Evolutionary conservation across 2,888 invertebrate species (phyloP).

Genomic region (Andrena trimmerana): DNA sequence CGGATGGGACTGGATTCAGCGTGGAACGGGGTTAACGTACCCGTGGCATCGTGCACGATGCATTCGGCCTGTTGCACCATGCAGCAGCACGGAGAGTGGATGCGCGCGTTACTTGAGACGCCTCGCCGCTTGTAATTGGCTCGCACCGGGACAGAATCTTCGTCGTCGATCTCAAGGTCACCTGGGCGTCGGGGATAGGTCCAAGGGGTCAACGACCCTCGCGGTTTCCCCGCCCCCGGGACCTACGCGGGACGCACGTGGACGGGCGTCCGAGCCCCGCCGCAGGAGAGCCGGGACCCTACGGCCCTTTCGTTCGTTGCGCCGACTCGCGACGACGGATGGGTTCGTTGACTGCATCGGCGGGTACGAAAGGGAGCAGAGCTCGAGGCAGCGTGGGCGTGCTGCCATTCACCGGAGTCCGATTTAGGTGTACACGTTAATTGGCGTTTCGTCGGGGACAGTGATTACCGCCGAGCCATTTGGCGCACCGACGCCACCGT

Average conservation of each 20-base stretch:
- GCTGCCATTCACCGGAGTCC: background rate
- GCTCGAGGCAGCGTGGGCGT: background rate
- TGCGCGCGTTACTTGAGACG: constrained; percentile 11
- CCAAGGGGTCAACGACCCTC: constrained; percentile 59
- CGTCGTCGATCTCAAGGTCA: constrained; percentile 67
- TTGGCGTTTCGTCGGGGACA: background rate
- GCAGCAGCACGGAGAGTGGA: constrained; percentile 6
- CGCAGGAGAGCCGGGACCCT: constrained; percentile 14
- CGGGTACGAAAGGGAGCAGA: background rate
- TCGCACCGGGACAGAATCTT: constrained; percentile 52
- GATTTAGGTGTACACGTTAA: constrained; percentile 5
- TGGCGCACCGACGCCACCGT: too few relatives aligned
- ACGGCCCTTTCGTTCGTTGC: constrained; percentile 6
- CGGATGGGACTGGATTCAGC: constrained; percentile 12
- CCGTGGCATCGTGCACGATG: constrained; percentile 27
- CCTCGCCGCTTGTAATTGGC: constrained; percentile 38
- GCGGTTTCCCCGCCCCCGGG: constrained; percentile 45
- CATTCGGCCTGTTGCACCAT: constrained; percentile 59
- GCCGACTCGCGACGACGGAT: constrained; percentile 10
- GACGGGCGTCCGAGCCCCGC: background rate
- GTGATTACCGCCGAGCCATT: background rate
- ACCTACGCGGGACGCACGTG: constrained; percentile 36
- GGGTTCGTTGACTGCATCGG: constrained; percentile 25
- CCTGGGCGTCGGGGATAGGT: constrained; percentile 57
- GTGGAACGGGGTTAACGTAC: constrained; percentile 54